Conservation (phyloP, 2,888 invertebrate genomes). For the Nezara viridula region DNA sequence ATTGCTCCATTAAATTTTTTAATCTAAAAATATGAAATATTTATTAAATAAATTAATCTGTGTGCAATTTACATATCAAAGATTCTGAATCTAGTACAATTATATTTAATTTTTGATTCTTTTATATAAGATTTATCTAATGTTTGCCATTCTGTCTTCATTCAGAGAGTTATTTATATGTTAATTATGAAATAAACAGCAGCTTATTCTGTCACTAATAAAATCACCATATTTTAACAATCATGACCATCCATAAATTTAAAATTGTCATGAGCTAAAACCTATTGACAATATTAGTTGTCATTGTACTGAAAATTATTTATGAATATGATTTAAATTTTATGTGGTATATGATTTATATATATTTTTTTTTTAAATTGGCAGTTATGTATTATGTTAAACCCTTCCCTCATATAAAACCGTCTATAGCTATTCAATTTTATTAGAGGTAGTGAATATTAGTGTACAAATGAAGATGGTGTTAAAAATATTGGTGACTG, state of each 20-base stretch:
- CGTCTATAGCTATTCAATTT: background rate
- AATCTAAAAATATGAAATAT: background rate
- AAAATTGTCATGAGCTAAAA: background rate
- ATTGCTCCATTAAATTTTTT: background rate
- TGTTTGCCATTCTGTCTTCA: background rate
- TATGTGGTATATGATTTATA: background rate
- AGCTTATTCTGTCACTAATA: slow-evolving; percentile 8
- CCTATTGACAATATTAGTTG: background rate
- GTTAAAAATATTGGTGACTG: background rate
- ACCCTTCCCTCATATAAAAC: background rate
- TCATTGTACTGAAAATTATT: background rate
- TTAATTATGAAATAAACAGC: background rate
- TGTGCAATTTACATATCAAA: background rate
- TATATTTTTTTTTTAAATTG: background rate
- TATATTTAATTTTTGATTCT: background rate
- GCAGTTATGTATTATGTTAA: slow-evolving; percentile 8
- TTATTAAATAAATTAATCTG: background rate
- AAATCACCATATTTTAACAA: background rate
- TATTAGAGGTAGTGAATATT: slow-evolving; percentile 38
- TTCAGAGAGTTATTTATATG: background rate
- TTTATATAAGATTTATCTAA: background rate
- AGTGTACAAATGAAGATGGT: slow-evolving; percentile 44
- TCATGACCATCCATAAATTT: background rate
- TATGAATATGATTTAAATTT: background rate
- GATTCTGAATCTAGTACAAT: background rate